Conservation (phyloP, 2,888 invertebrate species). For the Trichopoda pennipes region DNA sequence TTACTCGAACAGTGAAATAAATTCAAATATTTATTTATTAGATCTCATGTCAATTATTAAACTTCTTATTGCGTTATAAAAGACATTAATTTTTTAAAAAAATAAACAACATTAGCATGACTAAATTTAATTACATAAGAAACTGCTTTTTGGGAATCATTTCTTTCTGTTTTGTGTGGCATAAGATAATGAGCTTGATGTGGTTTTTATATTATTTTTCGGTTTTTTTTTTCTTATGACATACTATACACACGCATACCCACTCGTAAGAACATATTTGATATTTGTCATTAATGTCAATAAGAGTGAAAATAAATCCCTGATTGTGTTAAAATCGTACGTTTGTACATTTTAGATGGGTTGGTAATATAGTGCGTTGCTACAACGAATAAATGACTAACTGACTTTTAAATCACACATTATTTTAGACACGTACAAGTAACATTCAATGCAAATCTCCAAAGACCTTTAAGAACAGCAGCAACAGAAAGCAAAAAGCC, state of each 20-base stretch:
- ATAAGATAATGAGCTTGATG: slow-evolving; percentile 41
- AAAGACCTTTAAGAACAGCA: slow-evolving; percentile 60
- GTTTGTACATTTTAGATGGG: slow-evolving; percentile 18
- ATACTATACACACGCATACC: not conserved
- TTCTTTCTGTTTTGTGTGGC: slow-evolving; percentile 11
- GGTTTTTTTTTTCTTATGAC: slow-evolving; percentile 3
- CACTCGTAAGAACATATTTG: slow-evolving; percentile 1
- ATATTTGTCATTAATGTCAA: slow-evolving; percentile 63
- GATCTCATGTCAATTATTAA: too few species aligned
- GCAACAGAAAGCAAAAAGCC: slow-evolving; percentile 30
- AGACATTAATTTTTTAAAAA: too few species aligned
- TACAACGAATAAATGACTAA: slow-evolving; percentile 28
- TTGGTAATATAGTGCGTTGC: slow-evolving; percentile 21
- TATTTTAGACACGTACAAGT: slow-evolving; percentile 62
- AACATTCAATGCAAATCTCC: slow-evolving; percentile 67
- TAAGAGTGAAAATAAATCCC: slow-evolving; percentile 61
- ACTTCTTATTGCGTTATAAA: too few species aligned
- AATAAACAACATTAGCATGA: not conserved
- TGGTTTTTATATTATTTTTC: slow-evolving; percentile 24
- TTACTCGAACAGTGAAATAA: too few species aligned
- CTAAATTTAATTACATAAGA: slow-evolving; percentile 29
- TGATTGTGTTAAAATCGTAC: slow-evolving; percentile 58
- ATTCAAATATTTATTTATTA: too few species aligned
- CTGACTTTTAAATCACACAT: slow-evolving; percentile 45
- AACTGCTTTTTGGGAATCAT: slow-evolving; percentile 7